Base-by-base conservation (phyloP, 30 jellyfish, hydroid and myxozoan genomes). In the Cassiopea xamachana region DNA sequence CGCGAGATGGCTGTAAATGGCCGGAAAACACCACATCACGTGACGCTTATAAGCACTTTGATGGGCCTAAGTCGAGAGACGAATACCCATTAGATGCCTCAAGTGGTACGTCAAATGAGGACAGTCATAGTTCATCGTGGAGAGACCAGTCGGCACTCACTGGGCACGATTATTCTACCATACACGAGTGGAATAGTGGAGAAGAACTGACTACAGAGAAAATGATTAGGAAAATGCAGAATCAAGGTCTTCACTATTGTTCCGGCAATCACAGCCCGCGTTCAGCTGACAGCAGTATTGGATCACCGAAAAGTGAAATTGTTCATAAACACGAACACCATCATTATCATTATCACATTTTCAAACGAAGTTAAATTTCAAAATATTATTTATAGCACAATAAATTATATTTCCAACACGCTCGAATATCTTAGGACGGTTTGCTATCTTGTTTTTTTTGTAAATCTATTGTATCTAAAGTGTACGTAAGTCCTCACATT, bases 301-400 rank as follows among this genome's bases (percentile, higher is more conserved):
- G 87, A 17, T 45, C 83, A n/a, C 75, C 85, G 14, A 69, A 71
- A 49, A 49, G 51, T 75, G 94, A 87, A 46, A 69, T 76, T 76
- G 89, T 87, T 16, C 81, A 74, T 48, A 61, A 79, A 49, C 94
- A 87, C 83, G 94, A 87, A 68, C 94, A 87, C 49, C 83, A 87
- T 69, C 94, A 87, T 87, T 87, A 87, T 78, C 94, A 87, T 78
- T 79, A 87, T 77, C 87, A 87, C 78, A 78, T 79, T 69, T 74
- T 74, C 81, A 76, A 78, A 67, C 94, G 90, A 47, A 83, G 92
- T 79, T 83, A 83, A 71, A 49, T 69, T 13, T 48, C 75, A 27
- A 62, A 60, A 59, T 80, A 50, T 58, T 83, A 83, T 83, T 83
- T 83, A 83, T 83, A 83, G 71, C 84, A 83, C 83, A 62, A 49